phyloP scores from a whole-genome alignment of 2,113 vertebrate species.

The Micronycteris hirsuta region DNA sequence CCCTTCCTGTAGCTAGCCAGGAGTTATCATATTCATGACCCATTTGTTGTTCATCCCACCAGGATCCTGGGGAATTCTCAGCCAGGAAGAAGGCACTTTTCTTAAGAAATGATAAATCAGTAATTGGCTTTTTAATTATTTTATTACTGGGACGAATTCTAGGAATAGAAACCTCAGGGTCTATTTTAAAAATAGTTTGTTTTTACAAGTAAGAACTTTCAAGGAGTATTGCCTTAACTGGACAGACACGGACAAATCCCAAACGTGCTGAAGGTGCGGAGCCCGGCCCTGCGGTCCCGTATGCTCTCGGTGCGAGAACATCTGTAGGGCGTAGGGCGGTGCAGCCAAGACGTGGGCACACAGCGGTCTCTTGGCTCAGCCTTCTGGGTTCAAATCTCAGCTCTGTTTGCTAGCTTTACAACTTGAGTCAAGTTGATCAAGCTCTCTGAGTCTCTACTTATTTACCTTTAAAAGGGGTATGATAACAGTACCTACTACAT shows the following conservation, averaged over 20 bases:
- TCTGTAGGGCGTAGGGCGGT: neutral
- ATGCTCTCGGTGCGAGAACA: neutral
- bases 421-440: neutral
- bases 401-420: neutral
- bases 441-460: neutral
- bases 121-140: constrained; percentile 2
- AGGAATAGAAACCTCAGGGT: neutral
- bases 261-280: neutral
- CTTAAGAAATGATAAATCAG: neutral
- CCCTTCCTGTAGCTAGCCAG: neutral
- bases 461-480: neutral
- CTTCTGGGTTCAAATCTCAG: neutral
- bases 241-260: neutral
- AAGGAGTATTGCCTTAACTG: neutral
- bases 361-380: neutral
- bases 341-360: neutral
- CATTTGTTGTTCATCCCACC: neutral
- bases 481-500: neutral
- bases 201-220: neutral
- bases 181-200: neutral
- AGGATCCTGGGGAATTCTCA: neutral
- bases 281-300: neutral
- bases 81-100: neutral
- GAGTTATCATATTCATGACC: neutral
- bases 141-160: neutral